Percentiles rank a stretch among this genome's conserved stretches.
phyloP scores from a whole-genome alignment of 1,140 invertebrate genomes.

The Cylas formicarius region DNA sequence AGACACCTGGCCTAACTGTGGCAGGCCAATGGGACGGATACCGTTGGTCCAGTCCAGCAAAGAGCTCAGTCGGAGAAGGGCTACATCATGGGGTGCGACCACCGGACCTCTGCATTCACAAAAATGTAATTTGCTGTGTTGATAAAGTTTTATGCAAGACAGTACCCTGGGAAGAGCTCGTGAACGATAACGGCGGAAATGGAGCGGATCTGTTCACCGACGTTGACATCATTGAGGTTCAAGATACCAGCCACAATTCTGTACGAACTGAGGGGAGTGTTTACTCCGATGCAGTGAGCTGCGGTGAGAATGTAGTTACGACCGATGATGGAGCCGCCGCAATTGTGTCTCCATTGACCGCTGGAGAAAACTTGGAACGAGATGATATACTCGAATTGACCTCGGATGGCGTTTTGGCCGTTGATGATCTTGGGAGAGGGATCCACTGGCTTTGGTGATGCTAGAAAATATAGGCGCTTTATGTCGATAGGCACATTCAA shows the following conservation, averaged over 20 bases:
- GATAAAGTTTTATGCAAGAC: too few relatives aligned
- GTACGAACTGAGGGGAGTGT: neutral
- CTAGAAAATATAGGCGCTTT: too few relatives aligned
- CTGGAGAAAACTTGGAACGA: constrained; percentile 17
- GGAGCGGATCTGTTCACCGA: constrained; percentile 9
- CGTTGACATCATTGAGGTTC: neutral
- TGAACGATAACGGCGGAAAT: constrained; percentile 4
- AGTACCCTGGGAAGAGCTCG: constrained; percentile 10
- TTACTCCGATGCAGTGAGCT: constrained; percentile 3
- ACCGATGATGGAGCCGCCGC: constrained; percentile 16
- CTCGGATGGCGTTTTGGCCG: constrained; percentile 20
- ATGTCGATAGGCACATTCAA: too few relatives aligned
- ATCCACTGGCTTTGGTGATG: neutral
- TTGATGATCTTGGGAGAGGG: constrained; percentile 15
- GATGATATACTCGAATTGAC: constrained; percentile 28
- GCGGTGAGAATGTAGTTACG: constrained; percentile 13
- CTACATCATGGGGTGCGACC: constrained; percentile 56
- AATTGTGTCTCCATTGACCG: constrained; percentile 14
- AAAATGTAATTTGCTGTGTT: too few relatives aligned
- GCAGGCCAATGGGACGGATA: constrained; percentile 48
- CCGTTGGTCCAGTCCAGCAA: constrained; percentile 47
- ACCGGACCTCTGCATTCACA: constrained; percentile 25
- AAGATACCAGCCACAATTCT: constrained; percentile 14
- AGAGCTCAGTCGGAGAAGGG: constrained; percentile 48
- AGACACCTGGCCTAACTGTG: constrained; percentile 35